phyloP scores from a whole-genome alignment of 2,113 vertebrate species.

The Cinclus mexicanus region DNA sequence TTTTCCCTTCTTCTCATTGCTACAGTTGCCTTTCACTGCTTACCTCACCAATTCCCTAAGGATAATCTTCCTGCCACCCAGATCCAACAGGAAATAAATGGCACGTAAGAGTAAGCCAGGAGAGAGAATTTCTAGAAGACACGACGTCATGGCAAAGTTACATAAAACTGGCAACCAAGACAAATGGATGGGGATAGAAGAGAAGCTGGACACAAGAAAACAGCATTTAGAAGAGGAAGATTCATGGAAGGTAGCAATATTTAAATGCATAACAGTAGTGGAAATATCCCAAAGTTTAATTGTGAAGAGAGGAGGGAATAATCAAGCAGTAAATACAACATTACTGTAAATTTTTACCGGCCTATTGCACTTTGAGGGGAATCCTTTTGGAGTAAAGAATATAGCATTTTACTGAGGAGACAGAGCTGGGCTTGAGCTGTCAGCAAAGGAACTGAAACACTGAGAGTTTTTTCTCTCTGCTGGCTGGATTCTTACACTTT shows the following conservation, averaged over 20 bases:
- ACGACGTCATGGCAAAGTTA: neutral
- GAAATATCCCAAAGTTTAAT: neutral
- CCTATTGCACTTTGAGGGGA: neutral
- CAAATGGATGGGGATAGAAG: neutral
- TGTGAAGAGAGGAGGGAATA: neutral
- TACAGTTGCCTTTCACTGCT: neutral
- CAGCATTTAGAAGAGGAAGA: neutral
- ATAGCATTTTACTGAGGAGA: neutral
- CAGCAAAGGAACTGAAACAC: neutral
- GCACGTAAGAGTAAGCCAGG: fast-evolving
- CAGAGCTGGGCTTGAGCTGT: neutral
- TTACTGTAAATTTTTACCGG: neutral
- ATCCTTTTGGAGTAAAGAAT: neutral
- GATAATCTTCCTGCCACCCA: neutral
- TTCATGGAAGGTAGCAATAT: neutral
- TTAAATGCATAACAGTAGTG: neutral
- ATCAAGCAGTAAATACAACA: neutral
- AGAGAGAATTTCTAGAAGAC: neutral
- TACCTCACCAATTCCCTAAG: neutral
- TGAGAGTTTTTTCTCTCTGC: neutral
- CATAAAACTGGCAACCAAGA: neutral
- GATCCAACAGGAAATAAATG: neutral
- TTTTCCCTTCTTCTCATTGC: neutral
- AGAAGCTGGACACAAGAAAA: neutral
- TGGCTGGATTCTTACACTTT: neutral